Percentiles rank a stretch among this genome's conserved stretches.
phyloP scores from a whole-genome alignment of 1,140 invertebrate species.

The Cotesia typhae region DNA sequence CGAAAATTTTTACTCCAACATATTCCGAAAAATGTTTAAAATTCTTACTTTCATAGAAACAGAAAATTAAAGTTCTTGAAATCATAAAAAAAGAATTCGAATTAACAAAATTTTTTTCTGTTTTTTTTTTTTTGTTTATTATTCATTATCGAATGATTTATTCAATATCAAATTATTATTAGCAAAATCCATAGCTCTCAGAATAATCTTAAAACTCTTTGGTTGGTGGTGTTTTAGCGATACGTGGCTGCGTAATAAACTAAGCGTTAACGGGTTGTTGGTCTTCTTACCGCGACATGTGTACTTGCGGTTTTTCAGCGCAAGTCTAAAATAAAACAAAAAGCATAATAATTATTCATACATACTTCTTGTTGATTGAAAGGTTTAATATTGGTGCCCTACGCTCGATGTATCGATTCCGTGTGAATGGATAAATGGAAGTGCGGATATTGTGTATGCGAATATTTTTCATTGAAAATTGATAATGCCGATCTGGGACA shows the following conservation, averaged over 20 bases:
- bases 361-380: neutral
- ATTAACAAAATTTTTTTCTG: no score
- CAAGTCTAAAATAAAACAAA: constrained; percentile 15
- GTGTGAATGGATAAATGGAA: neutral
- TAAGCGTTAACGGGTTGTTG: constrained; percentile 50
- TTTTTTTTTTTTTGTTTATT: no score
- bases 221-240: constrained; percentile 42
- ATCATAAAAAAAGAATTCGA: neutral
- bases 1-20: no score
- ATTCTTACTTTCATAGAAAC: neutral
- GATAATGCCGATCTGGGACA: constrained; percentile 1
- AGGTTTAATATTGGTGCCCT: neutral
- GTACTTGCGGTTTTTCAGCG: constrained; percentile 12
- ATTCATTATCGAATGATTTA: no score
- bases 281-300: constrained; percentile 32
- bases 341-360: neutral
- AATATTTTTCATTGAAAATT: neutral
- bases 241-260: constrained; percentile 56
- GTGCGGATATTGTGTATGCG: neutral
- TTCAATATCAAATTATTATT: no score
- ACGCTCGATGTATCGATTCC: neutral
- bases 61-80: neutral
- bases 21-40: no score
- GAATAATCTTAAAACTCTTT: neutral
- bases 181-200: neutral